Evolutionary conservation across 2,797 vertebrate genomes (phyloP), one percentile per base, ranked within the genome.

Genomic region (Phrynocephalus forsythii): DNA sequence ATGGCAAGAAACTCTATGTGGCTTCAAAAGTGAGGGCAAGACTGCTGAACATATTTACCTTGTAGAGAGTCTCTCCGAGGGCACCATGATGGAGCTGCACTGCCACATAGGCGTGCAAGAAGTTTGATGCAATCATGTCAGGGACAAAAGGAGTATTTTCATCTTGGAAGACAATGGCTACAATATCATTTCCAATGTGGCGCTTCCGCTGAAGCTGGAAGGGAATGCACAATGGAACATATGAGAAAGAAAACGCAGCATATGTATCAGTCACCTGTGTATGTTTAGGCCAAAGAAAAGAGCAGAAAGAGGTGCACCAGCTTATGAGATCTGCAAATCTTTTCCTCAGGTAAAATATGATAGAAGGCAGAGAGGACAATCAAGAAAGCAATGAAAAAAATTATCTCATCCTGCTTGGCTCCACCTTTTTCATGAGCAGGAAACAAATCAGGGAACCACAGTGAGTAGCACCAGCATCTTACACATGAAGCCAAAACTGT

Each of bases 131-230:
- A 90, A 99, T 97, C 90, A 98, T 96, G 79, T 99, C 98, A 52
- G 97, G 97, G 8, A 98, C 95, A 93, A 99, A 99, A 11, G 98
- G 96, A 1, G 98, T 97, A 72, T 96, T 96, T 76, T 98, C 97
- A n/a, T 98, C 98, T 94, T 99, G 98, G 94, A 98, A 99, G 86
- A 99, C 97, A 91, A 99, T 89, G 48, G 98, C 97, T 84, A 99
- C 98, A 2, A 99, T 99, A 92, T 99, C 98, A 84, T 99, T 99
- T 50, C 98, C 98, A 63, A 99, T 98, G 95, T 99, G 98, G 89
- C 98, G 97, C 92, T 99, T 99, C 89, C 98, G 97, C 93, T 99
- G 98, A 83, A 99, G 96, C 98, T 99, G 94, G 13, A 91, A 78
- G 87, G 38, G 73, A 71, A 91, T 24, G 88, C 85, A 82, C 0